phyloP scores from a whole-genome alignment of 2,888 invertebrate species.

The Campoplex capitator region DNA sequence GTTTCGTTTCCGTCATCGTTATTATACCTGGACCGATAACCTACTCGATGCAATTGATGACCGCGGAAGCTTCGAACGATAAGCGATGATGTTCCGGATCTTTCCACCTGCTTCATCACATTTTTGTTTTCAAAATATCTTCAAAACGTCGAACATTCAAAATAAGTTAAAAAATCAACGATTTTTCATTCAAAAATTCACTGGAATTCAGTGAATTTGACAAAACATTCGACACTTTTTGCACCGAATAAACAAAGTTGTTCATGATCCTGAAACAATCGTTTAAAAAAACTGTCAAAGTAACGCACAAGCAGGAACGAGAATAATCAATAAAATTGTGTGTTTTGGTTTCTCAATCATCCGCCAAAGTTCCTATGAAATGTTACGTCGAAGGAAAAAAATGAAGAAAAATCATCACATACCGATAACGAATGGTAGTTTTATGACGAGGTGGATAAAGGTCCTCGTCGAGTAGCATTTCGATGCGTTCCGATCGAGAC shows the following conservation, averaged over 20 bases:
- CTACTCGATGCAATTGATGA: neutral
- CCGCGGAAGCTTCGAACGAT: neutral
- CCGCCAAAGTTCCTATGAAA: neutral
- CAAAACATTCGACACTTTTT: neutral
- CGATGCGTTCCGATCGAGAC: conserved; percentile 2
- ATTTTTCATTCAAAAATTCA: too few species aligned
- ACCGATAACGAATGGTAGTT: conserved; percentile 80
- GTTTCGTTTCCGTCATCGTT: neutral
- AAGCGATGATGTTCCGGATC: neutral
- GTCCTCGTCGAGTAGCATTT: conserved; percentile 76
- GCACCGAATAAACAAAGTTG: too few species aligned
- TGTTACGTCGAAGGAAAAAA: neutral
- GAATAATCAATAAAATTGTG: neutral
- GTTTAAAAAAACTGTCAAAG: neutral
- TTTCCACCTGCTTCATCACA: too few species aligned
- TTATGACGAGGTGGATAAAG: conserved; percentile 81
- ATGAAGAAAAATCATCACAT: conserved; percentile 62
- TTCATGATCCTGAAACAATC: neutral
- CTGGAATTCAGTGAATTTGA: neutral
- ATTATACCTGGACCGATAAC: neutral
- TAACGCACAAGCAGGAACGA: too few species aligned
- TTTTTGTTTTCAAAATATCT: too few species aligned
- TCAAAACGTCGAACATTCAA: too few species aligned
- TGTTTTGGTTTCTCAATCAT: neutral
- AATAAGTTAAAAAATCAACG: too few species aligned